Base-by-base conservation (phyloP, 2,888 invertebrate species). In the Pristionchus japonicus region DNA sequence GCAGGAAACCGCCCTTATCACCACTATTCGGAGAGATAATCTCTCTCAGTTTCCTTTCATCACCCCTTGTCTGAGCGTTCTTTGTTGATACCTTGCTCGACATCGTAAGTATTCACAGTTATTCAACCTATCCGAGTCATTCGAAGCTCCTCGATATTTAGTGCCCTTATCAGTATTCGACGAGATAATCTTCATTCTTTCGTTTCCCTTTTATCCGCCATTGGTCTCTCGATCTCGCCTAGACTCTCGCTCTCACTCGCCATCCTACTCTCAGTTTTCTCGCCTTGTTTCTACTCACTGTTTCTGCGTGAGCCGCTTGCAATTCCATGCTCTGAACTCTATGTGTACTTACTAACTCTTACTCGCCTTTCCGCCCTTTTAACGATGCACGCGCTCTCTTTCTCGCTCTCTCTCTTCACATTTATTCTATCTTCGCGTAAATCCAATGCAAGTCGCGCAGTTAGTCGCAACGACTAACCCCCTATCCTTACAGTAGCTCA, bases 1-100 rank as follows among this genome's bases (percentile, higher is more conserved):
- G 4, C n/a, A 40, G 37, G 80, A 80, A 31, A 47, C 15, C 61
- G 84, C 34, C 47, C 82, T 82, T 82, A 82, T 82, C 82, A 82
- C 47, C 15, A 15, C 11, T 23, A 77, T 77, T 77, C 4, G 37
- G 3, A 15, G 6, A 20, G 49, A 47, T 47, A 37, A 34, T 49
- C 34, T 17, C n/a, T 3, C n/a, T n/a, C n/a, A n/a, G n/a, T n/a
- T 43, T 23, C 43, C n/a, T 13, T 43, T 17, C 27, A 9, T 49
- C 43, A 11, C n/a, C 23, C 43, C 17, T 13, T n/a, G 23, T 80
- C 31, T 20, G n/a, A 27, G 2, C 6, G 17, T 34, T 17, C 17
- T n/a, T n/a, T 27, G 23, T 27, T n/a, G n/a, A n/a, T n/a, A n/a
- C n/a, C n/a, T n/a, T n/a, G n/a, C n/a, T n/a, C n/a, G n/a, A n/a